Evolutionary conservation across 2,797 vertebrate genomes (phyloP).

Genomic region (Danio albolineatus): DNA sequence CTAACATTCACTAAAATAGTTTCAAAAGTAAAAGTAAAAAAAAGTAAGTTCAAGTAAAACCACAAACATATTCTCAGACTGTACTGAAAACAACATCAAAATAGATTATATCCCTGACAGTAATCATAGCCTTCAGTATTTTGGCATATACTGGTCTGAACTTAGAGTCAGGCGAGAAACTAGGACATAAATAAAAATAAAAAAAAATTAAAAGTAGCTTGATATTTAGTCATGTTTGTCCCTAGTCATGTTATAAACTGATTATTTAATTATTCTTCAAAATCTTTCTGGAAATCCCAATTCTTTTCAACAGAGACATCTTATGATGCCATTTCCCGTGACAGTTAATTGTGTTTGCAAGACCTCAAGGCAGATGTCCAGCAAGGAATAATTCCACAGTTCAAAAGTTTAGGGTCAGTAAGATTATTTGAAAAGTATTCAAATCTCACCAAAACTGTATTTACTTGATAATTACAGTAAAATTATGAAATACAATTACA

Average conservation of each 20-base stretch:
- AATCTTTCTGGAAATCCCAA: too few relatives aligned
- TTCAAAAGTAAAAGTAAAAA: too few relatives aligned
- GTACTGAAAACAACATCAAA: conserved; percentile 11
- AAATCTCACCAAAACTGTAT: too few relatives aligned
- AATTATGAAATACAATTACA: too few relatives aligned
- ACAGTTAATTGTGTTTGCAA: background rate
- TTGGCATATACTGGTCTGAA: background rate
- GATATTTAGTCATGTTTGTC: background rate
- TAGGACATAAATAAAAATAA: conserved; percentile 1
- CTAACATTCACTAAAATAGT: conserved; percentile 15
- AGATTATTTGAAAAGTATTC: background rate
- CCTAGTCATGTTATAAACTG: background rate
- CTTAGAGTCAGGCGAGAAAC: background rate
- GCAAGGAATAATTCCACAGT: background rate
- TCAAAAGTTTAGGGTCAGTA: background rate
- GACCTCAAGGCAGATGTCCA: background rate
- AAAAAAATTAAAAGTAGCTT: conserved; percentile 3
- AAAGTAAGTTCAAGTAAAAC: conserved; percentile 1
- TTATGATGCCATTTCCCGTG: background rate
- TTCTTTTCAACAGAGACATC: background rate
- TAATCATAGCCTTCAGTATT: background rate
- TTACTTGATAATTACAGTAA: background rate
- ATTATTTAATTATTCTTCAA: background rate
- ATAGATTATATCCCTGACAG: background rate
- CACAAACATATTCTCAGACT: background rate